These are phyloP conservation scores for Tetheella fluctuosa DNA, from an alignment of 2,888 invertebrate genomes.

Conservation along the genomic window DNA sequence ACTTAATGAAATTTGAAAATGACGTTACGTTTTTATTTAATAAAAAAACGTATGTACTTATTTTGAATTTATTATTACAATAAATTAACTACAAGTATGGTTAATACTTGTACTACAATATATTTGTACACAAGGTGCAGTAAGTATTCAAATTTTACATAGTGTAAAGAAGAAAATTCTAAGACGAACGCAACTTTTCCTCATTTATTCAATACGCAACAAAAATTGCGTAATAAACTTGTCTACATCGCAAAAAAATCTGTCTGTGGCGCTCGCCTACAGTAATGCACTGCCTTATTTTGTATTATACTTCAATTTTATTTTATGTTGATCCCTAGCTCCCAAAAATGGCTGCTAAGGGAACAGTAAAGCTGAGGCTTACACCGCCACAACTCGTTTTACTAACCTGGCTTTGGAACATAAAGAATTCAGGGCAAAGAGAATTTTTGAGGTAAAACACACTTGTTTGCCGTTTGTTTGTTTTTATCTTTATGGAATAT, in stretches of 20 bases:
- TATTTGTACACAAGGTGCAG: too few relatives aligned
- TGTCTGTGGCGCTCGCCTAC: conserved; percentile 25
- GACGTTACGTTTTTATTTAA: too few relatives aligned
- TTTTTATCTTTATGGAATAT: conserved; percentile 45
- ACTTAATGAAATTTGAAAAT: too few relatives aligned
- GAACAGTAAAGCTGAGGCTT: conserved; percentile 64
- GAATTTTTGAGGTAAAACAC: conserved; percentile 63
- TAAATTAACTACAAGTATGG: too few relatives aligned
- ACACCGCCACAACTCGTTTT: conserved; percentile 54
- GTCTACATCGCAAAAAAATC: conserved; percentile 15
- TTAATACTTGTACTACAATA: too few relatives aligned
- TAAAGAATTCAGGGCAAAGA: conserved; percentile 71
- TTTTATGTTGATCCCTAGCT: conserved; percentile 69
- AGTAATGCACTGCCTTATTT: conserved; percentile 51
- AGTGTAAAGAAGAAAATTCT: background rate
- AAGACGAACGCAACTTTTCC: background rate
- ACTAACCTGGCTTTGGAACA: conserved; percentile 59
- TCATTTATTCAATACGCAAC: background rate
- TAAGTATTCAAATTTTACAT: too few relatives aligned
- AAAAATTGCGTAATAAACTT: conserved; percentile 2
- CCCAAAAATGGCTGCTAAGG: conserved; percentile 60
- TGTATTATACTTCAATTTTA: conserved; percentile 63
- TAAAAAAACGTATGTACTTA: too few relatives aligned
- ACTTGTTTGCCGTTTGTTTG: conserved; percentile 46
- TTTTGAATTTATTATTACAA: too few relatives aligned